Conservation (phyloP, 2,113 vertebrate genomes). For the Amazona guildingii region DNA sequence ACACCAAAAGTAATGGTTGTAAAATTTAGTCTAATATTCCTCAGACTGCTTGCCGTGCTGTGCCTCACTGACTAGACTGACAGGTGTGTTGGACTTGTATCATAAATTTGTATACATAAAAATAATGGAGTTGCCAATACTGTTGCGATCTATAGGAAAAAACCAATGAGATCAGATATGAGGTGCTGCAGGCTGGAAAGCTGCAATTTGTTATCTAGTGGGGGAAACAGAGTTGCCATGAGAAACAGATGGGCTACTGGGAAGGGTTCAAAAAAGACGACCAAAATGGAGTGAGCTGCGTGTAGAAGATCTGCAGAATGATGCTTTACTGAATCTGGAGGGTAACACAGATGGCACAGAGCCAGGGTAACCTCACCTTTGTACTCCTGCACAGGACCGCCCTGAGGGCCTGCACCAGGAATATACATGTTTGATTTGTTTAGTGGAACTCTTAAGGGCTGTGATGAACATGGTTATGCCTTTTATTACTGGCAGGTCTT, state of each 20-base stretch:
- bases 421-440: background rate
- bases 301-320: background rate
- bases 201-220: background rate
- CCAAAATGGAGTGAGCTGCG: background rate
- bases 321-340: background rate
- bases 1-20: background rate
- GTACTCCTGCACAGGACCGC: background rate
- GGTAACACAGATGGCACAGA: background rate
- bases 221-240: background rate
- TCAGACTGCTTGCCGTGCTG: background rate
- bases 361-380: conserved; percentile 26
- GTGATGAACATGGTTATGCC: background rate
- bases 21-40: background rate
- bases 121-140: background rate
- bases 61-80: background rate
- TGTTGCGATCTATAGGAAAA: background rate
- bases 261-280: background rate
- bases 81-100: background rate
- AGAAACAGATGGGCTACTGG: background rate
- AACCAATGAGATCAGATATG: background rate
- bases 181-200: background rate
- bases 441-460: background rate
- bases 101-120: background rate
- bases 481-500: conserved; percentile 21
- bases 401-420: background rate